Base-by-base conservation (phyloP, 2,888 invertebrate species). In the Dryadula phaetusa region DNA sequence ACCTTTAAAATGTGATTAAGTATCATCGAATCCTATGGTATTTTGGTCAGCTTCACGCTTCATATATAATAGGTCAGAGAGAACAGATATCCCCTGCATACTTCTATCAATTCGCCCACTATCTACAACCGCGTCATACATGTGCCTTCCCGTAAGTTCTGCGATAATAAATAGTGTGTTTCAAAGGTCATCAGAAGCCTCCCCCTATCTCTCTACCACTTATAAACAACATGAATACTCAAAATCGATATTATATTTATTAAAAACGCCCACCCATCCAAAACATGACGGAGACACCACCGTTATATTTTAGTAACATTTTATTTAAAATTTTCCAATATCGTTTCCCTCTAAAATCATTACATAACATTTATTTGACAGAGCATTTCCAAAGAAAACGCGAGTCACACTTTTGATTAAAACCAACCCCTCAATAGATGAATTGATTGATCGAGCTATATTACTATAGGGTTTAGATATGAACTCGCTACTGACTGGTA, bases 381-480 rank as follows among this genome's bases (percentile, higher is more conserved):
- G 44, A 32, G 16, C 32, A 44, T 62, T 25, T 53, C 37, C 18
- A 25, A 53, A 53, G 42, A 61, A 67, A 68, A 69, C 54, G 49
- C 70, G 58, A 70, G 69, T 70, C 70, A 69, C 69, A 63, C 47
- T 65, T 53, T 70, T 70, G 70, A 70, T 70, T 70, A 70, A 69
- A 70, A 69, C 69, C 46, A 58, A 54, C 44, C 52, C 58, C 56
- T 66, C 44, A 62, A 62, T 63, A 42, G 65, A 58, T 25, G 37
- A 46, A 64, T 69, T 70, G 70, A 70, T 70, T 70, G 70, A 70
- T 70, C 60, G 65, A 66, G 62, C 62, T 60, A 53, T 44, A 66
- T 53, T 65, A 65, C 62, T 58, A 56, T 56, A 28, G 28, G 22
- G 22, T 44, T 32, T 44, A 44, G 25, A 60, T 44, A 60, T 44